These are phyloP conservation scores for Halcyon senegalensis DNA, from an alignment of 2,113 vertebrate species.

Conservation along the genomic window DNA sequence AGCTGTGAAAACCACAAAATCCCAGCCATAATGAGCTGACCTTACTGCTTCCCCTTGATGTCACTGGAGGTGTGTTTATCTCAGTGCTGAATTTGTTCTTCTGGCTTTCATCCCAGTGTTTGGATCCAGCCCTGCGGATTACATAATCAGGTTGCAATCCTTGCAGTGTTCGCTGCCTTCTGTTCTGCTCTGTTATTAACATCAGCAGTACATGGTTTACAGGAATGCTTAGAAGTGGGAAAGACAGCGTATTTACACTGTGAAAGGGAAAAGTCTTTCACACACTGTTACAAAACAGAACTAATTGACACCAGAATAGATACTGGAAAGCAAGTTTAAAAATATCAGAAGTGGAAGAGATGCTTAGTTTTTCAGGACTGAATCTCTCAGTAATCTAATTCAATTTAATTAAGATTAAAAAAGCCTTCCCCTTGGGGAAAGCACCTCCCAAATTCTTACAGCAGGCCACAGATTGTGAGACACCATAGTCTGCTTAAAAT, in stretches of 20 bases:
- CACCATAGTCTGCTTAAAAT: background rate
- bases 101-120: slow-evolving; percentile 27
- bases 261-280: background rate
- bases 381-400: background rate
- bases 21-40: background rate
- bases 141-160: background rate
- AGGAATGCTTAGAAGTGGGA: background rate
- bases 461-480: background rate
- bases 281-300: background rate
- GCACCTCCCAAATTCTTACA: background rate
- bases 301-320: background rate
- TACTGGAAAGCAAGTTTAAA: background rate
- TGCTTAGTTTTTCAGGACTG: background rate
- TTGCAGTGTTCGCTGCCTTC: slow-evolving; percentile 11
- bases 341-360: background rate
- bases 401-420: background rate
- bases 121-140: slow-evolving; percentile 1
- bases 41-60: background rate
- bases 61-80: slow-evolving; percentile 41
- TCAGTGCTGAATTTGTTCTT: background rate
- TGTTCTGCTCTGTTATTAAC: background rate
- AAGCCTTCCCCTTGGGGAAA: background rate
- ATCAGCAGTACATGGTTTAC: background rate
- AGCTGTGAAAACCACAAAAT: background rate
- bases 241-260: background rate